These are phyloP conservation scores for Apodemus sylvaticus DNA, from an alignment of 2,113 vertebrate species.

Conservation along the genomic window DNA sequence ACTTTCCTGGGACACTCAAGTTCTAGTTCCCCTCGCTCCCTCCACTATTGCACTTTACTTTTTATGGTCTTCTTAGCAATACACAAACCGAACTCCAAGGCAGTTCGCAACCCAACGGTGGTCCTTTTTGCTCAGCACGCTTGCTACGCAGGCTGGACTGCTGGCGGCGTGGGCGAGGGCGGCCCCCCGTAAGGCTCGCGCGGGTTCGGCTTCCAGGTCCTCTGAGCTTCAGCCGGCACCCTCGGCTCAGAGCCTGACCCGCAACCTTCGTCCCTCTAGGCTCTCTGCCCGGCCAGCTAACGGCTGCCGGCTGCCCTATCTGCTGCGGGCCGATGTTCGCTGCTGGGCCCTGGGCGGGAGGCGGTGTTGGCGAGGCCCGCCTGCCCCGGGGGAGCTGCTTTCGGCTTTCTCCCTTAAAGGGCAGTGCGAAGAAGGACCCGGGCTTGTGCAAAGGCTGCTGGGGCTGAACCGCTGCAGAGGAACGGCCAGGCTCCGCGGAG, in stretches of 20 bases:
- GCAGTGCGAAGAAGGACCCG: conserved; percentile 72
- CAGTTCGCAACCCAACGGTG: conserved; percentile 36
- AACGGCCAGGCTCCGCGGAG: conserved; percentile 79
- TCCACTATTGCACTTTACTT: conserved; percentile 53
- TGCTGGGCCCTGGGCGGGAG: conserved; percentile 38
- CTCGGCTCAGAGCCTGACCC: neutral
- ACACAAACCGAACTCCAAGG: conserved; percentile 63
- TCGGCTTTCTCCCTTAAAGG: conserved; percentile 65
- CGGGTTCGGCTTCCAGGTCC: neutral
- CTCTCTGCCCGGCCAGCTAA: conserved; percentile 24
- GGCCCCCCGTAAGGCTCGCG: neutral
- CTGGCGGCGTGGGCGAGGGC: conserved; percentile 42
- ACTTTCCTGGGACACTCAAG: conserved; percentile 51
- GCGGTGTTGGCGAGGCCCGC: conserved; percentile 5
- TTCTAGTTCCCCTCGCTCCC: neutral
- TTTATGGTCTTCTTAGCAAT: conserved; percentile 72
- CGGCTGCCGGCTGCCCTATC: neutral
- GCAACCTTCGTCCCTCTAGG: conserved; percentile 59
- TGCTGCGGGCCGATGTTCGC: conserved; percentile 21
- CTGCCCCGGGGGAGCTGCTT: conserved; percentile 50
- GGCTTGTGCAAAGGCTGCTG: conserved; percentile 79
- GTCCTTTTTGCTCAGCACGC: neutral
- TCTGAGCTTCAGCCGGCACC: too few species aligned
- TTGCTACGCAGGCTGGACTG: neutral
- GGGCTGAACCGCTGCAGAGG: conserved; percentile 72